Base-by-base conservation (phyloP, 2,888 invertebrate genomes). In the Deilephila porcellus region DNA sequence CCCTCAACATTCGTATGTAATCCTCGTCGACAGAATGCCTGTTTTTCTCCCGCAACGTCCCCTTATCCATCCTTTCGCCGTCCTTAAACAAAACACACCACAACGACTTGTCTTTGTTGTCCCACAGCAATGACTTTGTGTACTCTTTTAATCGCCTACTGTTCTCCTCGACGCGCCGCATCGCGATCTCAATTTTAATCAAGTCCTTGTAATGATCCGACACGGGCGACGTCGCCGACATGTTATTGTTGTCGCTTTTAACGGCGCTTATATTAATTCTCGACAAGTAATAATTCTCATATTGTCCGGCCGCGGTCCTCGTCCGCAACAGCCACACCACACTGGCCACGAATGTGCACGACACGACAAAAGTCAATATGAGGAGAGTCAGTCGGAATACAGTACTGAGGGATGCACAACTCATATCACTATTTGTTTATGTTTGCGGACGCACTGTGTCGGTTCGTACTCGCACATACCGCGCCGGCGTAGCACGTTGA, bases 271-370 rank as follows among this genome's bases (percentile, higher is more conserved):
- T 93, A 93, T 94, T 94, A 93, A 94, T 93, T 91, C 94, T 91
- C 92, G 94, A 93, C 91, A 94, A 91, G 92, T 94, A 94, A 90
- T 94, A 94, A 90, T 93, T 94, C 85, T 94, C 94, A 93, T 94
- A 93, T 88, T 93, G 92, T 84, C 89, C 85, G 76, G 88, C 82
- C 71, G 88, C 88, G 83, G 88, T 86, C 81, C 88, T 90, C 76
- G 91, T 91, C 83, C 90, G 90, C 81, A 94, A 82, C 81, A 94
- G 83, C 94, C 94, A 94, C 88, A 93, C 92, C 76, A 94, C 88
- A 91, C 94, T 94, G 76, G 90, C 93, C 71, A 94, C 82, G 79
- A 94, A 94, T 76, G 92, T 90, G 82, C 92, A 93, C 86, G 94
- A 91, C 81, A 94, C 91, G 79, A 93, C 81, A 76, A 94, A 91